Evolutionary conservation across 2,797 vertebrate species (phyloP).

Genomic region (Mormyrops boulengeri): DNA sequence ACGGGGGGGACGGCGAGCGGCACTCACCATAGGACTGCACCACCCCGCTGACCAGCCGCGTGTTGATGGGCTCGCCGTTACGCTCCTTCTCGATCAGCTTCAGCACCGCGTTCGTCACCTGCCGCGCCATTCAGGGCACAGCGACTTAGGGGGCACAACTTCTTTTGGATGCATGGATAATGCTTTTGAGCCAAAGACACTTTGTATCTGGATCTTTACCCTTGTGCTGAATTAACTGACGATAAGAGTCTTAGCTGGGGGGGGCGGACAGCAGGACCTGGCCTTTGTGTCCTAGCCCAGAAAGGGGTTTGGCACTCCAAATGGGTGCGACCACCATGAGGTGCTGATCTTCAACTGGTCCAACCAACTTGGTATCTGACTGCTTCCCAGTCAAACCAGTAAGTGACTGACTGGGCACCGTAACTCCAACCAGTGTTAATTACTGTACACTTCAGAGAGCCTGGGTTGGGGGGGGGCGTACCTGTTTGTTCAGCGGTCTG

Average conservation of each 20-base stretch:
- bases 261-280: neutral
- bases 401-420: neutral
- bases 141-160: neutral
- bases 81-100: slow-evolving; percentile 95
- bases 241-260: neutral
- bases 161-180: neutral
- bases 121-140: neutral
- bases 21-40: slow-evolving; percentile 92
- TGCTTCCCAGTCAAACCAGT: neutral
- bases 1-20: neutral
- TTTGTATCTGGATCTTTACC: neutral
- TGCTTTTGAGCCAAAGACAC: neutral
- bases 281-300: neutral
- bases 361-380: neutral
- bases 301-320: neutral
- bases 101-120: slow-evolving; percentile 95
- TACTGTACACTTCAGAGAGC: neutral
- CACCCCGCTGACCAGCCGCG: slow-evolving; percentile 93
- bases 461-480: slow-evolving; percentile 34
- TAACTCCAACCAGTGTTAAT: neutral
- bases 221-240: neutral
- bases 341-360: neutral
- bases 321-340: neutral
- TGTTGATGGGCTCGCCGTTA: slow-evolving; percentile 96
- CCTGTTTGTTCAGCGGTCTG: slow-evolving; percentile 97